Base-by-base conservation (phyloP, 2,113 vertebrate species). In the Calidris pygmaea region DNA sequence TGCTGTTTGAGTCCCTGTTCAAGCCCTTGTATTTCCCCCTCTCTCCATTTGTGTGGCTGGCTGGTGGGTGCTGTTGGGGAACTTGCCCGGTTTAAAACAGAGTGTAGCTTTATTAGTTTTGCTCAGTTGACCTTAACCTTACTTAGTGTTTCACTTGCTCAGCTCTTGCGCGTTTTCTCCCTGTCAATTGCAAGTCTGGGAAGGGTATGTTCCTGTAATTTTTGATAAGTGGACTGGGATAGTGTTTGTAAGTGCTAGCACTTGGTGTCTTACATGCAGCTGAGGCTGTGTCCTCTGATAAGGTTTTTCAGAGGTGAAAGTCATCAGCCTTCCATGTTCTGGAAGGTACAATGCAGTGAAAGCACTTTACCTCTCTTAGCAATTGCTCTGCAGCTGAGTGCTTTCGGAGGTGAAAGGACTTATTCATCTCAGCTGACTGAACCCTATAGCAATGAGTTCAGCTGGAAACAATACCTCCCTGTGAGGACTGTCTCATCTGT, bases 391-490 rank as follows among this genome's bases (percentile, higher is more conserved):
- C 89, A 86, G 94, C 89, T 83, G 90, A 80, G 20, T 82, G 86
- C 93, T 96, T 86, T 93, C 35, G 27, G 93, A 91, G 73, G 95
- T 90, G 67, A 93, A 96, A 91, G 90, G 87, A 73, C n/a, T 95
- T 68, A 63, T 16, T 96, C 79, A 95, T 94, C 60, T 75, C 87
- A 66, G 93, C 90, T 94, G 87, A 72, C 91, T 83, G 87, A 96
- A 65, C 58, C 87, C 78, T 58, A 65, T n/a, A 81, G 91, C 74
- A 76, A 39, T 68, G 70, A 41, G 15, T 87, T 96, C 91, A 93
- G 91, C 95, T 95, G 89, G 67, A 87, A 94, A 94, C 94, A 95
- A 93, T 92, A 66, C 70, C 81, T 89, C 91, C 76, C 91, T 94
- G 91, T 90, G 78, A 85, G 45, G 68, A 20, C 78, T 50, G 22